Conservation (phyloP, 2,113 vertebrate genomes). For the pig (Sus scrofa) region DNA sequence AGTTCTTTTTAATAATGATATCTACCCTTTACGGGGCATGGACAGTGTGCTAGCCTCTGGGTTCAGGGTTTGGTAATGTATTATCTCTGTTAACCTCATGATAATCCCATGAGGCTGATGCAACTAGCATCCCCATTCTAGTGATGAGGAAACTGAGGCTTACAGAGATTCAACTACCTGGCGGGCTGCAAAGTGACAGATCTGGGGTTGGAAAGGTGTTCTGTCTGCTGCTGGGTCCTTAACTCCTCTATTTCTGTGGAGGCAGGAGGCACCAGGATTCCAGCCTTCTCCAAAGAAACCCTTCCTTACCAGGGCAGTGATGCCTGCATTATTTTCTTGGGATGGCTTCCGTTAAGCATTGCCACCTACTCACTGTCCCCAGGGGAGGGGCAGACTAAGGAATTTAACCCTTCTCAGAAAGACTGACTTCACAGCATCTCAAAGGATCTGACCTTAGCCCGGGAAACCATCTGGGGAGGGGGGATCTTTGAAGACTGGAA, state of each 20-base stretch:
- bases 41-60: background rate
- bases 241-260: accelerated
- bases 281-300: accelerated
- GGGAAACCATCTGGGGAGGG: background rate
- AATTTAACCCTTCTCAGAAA: background rate
- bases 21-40: background rate
- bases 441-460: background rate
- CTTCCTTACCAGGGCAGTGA: accelerated
- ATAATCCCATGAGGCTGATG: accelerated
- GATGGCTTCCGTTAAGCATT: background rate
- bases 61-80: background rate
- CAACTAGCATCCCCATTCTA: accelerated
- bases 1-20: no score
- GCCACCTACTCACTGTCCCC: background rate
- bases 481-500: background rate
- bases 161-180: background rate
- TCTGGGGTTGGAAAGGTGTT: background rate
- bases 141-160: background rate
- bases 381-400: background rate
- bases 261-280: background rate
- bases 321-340: background rate
- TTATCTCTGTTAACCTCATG: background rate
- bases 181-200: background rate
- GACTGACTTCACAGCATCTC: background rate
- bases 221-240: background rate